Base-by-base conservation (phyloP, 1,140 invertebrate genomes). In the Drosophila fuyamai region DNA sequence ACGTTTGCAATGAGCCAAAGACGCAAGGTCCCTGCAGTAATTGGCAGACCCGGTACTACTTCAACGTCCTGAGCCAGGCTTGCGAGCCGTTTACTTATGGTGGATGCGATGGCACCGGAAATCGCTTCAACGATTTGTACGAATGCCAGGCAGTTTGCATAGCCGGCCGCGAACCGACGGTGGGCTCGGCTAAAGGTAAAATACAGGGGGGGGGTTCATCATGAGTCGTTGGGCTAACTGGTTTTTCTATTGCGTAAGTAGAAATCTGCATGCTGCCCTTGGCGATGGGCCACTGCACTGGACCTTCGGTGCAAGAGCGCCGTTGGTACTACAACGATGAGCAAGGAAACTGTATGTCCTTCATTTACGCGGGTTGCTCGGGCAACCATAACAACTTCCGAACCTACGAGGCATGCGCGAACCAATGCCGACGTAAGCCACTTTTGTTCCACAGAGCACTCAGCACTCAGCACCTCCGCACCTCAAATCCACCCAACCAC, bases 71-170 rank as follows among this genome's bases (percentile, higher is more conserved):
- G 50, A 92, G 43, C 13, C 93, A 93, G 74, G 92, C 76, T 74
- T 97, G 95, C 92, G 94, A 93, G 44, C 93, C 94, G 77, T 98
- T 98, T 93, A 93, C 93, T 10, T 99, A 97, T 88, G 95, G 95
- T 48, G 98, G 98, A 65, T 98, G 97, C 92, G 95, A 95, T 41
- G 98, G 97, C 50, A 98, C 97, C 78, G 95, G 94, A 23, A 98
- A 98, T 92, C 95, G 96, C 79, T 98, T 98, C 93, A 94, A 93
- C 57, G 94, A 95, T 16, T 92, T 94, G 53, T 92, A 94, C 44
- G 95, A 97, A 74, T 98, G 97, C 89, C 94, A 95, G 81, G 93
- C 93, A 5, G 93, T 95, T 76, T 97, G 96, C 91, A 65, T 92
- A 47, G 77, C 77, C 9, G 85, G 78, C 16, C 89, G 90, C 32